Conservation (phyloP, 2,797 vertebrate species). For the Steatocranus sp. region DNA sequence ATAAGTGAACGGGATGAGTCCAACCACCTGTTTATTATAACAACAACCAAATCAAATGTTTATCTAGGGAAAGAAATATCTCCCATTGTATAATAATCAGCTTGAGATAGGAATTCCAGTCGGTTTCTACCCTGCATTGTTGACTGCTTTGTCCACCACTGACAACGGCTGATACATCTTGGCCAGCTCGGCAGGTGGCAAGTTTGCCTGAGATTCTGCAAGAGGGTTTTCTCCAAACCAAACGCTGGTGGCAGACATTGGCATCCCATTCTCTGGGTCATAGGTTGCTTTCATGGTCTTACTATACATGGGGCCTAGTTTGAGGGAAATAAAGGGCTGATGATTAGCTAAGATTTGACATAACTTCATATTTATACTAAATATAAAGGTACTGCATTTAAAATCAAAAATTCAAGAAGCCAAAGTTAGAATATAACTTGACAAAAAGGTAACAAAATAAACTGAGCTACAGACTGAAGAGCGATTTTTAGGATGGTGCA, state of each 20-base stretch:
- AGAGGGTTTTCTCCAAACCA: slow-evolving; percentile 90
- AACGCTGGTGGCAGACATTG: slow-evolving; percentile 82
- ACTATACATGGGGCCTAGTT: slow-evolving; percentile 85
- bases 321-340: background rate
- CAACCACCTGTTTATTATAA: slow-evolving; percentile 82
- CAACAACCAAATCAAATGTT: background rate
- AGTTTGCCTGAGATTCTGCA: slow-evolving; percentile 76
- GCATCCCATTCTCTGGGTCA: slow-evolving; percentile 87
- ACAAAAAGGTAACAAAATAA: background rate
- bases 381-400: background rate
- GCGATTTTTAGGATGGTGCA: background rate
- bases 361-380: background rate
- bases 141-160: slow-evolving; percentile 85
- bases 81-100: background rate
- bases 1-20: slow-evolving; percentile 96
- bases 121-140: slow-evolving; percentile 83
- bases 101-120: background rate
- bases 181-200: slow-evolving; percentile 79
- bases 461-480: background rate
- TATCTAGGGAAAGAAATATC: background rate
- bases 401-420: background rate
- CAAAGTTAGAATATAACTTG: background rate
- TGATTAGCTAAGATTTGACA: background rate
- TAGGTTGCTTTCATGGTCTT: slow-evolving; percentile 93
- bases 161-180: slow-evolving; percentile 87